Conservation (phyloP, 2,888 invertebrate species). For the Tiliacea citrago region DNA sequence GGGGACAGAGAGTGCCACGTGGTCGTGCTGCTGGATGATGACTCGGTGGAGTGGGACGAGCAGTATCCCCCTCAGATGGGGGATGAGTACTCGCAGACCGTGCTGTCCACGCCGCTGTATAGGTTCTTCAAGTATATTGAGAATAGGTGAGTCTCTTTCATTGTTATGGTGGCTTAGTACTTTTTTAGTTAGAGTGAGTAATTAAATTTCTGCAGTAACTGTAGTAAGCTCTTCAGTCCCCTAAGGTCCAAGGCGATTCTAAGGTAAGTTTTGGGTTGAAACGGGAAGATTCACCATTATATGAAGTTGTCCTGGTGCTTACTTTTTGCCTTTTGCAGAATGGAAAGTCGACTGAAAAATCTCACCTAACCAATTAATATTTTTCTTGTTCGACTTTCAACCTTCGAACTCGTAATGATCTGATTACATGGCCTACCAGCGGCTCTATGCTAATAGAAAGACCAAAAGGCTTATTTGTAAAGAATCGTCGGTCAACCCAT, state of each 20-base stretch:
- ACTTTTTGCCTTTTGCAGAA: background rate
- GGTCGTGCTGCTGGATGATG: conserved; percentile 98
- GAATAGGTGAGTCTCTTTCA: conserved; percentile 90
- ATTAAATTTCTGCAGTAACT: background rate
- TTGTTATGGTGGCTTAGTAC: conserved; percentile 3
- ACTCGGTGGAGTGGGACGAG: conserved; percentile 99
- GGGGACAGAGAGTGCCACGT: conserved; percentile 99
- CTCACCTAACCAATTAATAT: no score
- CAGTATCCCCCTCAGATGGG: conserved; percentile 99
- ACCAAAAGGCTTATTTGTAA: no score
- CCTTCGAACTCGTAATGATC: no score
- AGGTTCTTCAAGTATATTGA: conserved; percentile 99
- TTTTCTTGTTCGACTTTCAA: no score
- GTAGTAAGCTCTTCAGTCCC: background rate
- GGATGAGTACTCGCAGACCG: conserved; percentile 99
- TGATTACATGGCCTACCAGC: no score
- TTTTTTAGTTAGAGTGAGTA: background rate
- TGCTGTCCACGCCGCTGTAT: conserved; percentile 98
- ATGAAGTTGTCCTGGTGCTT: background rate
- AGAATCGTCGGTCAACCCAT: no score
- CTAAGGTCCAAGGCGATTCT: background rate
- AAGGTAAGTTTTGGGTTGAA: background rate
- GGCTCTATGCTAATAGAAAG: no score
- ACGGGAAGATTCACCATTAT: background rate
- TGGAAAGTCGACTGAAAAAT: no score